A percentile compares a stretch with the other conserved stretches of the same genome.
Evolutionary conservation across 2,888 invertebrate genomes (phyloP).

Genomic region (Saturnia japonica): DNA sequence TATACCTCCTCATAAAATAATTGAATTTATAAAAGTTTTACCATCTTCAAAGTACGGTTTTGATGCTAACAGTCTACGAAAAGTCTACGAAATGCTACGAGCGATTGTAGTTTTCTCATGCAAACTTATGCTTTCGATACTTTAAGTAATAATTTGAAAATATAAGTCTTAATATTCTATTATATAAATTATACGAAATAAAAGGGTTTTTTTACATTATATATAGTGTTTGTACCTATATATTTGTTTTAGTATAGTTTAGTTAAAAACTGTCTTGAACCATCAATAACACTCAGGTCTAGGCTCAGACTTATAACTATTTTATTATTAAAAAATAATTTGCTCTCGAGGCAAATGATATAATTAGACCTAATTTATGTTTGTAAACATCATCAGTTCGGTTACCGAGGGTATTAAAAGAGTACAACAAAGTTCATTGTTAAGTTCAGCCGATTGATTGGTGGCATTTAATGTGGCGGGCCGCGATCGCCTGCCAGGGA

Average conservation of each 20-base stretch:
- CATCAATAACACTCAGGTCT: not conserved
- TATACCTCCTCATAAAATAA: no score
- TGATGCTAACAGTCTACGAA: conserved; percentile 31
- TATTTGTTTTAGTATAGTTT: not conserved
- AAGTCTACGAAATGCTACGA: conserved; percentile 48
- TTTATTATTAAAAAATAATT: not conserved
- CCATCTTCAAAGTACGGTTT: not conserved
- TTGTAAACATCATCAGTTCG: conserved; percentile 62
- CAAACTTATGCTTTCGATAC: not conserved
- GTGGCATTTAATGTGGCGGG: conserved; percentile 51
- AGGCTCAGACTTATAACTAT: not conserved
- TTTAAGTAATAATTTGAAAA: not conserved
- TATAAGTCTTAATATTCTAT: not conserved
- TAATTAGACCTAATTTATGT: conserved; percentile 65
- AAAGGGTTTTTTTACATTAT: not conserved
- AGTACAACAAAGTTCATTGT: conserved; percentile 72
- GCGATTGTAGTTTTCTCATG: not conserved
- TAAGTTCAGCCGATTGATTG: conserved; percentile 67
- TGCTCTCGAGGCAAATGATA: conserved; percentile 30
- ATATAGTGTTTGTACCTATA: not conserved
- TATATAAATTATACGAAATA: not conserved
- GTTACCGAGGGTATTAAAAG: conserved; percentile 54
- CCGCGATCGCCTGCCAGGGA: conserved; percentile 57
- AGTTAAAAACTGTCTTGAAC: not conserved
- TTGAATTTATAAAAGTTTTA: no score